Evolutionary conservation across 2,113 vertebrate species (phyloP).

Genomic region (Anthoscopus minutus): DNA sequence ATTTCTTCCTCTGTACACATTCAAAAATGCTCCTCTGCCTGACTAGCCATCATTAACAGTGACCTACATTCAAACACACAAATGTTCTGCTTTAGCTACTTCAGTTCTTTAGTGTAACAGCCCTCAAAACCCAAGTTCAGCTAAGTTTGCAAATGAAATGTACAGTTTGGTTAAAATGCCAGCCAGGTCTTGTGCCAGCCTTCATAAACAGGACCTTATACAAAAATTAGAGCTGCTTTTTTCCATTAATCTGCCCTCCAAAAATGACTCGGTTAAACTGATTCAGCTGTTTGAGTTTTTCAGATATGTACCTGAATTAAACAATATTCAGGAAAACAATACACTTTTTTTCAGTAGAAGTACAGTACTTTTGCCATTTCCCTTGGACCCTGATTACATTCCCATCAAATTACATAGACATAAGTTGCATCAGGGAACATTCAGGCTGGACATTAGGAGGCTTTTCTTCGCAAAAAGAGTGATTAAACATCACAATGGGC

Average conservation of each 20-base stretch:
- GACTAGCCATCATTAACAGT: neutral
- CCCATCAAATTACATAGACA: neutral
- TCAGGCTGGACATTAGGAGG: neutral
- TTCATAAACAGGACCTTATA: neutral
- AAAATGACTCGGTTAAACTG: neutral
- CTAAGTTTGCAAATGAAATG: neutral
- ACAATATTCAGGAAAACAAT: neutral
- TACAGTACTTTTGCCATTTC: neutral
- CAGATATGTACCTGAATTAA: neutral
- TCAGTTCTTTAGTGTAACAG: neutral
- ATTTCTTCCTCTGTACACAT: neutral
- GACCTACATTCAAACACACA: neutral
- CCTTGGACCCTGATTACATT: neutral
- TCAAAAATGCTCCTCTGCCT: neutral
- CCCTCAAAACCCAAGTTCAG: neutral
- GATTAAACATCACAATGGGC: neutral
- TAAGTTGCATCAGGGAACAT: neutral
- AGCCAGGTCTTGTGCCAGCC: neutral
- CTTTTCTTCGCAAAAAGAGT: neutral
- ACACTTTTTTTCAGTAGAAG: neutral
- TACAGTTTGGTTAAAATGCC: neutral
- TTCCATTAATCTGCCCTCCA: neutral
- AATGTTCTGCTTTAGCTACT: neutral
- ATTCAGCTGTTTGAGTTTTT: neutral
- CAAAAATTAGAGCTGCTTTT: neutral